Evolutionary conservation across 2,113 vertebrate genomes (phyloP).

Genomic region (Mystacornis crossleyi): DNA sequence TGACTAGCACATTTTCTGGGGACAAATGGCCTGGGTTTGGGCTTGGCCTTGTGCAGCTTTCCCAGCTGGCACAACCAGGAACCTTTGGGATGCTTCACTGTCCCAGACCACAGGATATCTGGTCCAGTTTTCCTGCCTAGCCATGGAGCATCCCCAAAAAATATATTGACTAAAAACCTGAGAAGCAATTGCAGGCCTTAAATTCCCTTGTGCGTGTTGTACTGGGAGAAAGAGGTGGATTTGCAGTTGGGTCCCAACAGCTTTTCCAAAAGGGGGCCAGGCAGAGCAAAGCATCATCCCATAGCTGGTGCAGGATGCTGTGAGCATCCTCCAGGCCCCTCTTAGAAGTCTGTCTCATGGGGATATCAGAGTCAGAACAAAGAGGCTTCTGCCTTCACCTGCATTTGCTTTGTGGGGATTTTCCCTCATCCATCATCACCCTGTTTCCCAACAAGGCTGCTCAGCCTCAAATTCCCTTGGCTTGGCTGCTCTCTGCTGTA

Average conservation of each 20-base stretch:
- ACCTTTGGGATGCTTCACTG: not conserved
- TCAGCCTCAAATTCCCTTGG: not conserved
- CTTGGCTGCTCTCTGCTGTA: not conserved
- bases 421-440: not conserved
- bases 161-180: not conserved
- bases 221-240: not conserved
- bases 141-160: not conserved
- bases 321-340: not conserved
- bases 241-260: not conserved
- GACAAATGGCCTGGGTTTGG: not conserved
- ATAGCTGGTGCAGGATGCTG: not conserved
- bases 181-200: not conserved
- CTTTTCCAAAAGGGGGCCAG: not conserved
- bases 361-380: not conserved
- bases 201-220: not conserved
- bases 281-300: not conserved
- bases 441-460: not conserved
- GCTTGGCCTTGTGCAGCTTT: not conserved
- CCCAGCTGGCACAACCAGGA: not conserved
- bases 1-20: not conserved
- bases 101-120: not conserved
- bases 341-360: not conserved
- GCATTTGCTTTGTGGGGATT: not conserved
- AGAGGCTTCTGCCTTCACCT: not conserved
- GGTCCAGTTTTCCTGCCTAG: not conserved